Evolutionary conservation across 2,797 vertebrate genomes (phyloP).

Genomic region (Pristis pectinata): DNA sequence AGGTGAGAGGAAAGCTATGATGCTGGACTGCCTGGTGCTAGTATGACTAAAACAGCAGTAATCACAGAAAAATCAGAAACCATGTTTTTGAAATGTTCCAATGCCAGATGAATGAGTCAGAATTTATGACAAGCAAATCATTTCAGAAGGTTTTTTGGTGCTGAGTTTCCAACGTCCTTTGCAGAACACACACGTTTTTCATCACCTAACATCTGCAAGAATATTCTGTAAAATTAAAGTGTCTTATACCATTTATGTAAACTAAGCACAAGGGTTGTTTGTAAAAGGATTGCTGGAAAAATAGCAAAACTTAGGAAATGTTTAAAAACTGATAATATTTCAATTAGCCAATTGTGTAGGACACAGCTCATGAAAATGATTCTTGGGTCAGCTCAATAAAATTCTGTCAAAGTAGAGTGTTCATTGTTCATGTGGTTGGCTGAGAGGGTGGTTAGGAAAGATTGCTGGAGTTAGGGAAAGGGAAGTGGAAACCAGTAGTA

Average conservation of each 20-base stretch:
- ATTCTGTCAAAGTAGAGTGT: neutral
- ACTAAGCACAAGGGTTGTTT: conserved; percentile 30
- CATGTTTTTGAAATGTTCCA: conserved; percentile 38
- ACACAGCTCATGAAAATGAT: conserved; percentile 26
- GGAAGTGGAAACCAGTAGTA: neutral
- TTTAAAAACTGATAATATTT: conserved; percentile 34
- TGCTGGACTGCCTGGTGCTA: conserved; percentile 23
- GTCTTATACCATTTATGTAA: conserved; percentile 23
- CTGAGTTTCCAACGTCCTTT: conserved; percentile 31
- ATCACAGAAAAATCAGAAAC: conserved; percentile 36
- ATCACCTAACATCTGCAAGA: conserved; percentile 37
- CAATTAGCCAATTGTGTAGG: conserved; percentile 27
- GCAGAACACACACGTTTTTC: conserved; percentile 37
- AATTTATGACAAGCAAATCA: conserved; percentile 37
- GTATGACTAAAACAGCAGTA: conserved; percentile 37
- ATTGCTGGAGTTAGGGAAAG: conserved; percentile 1
- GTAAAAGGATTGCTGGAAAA: conserved; percentile 31
- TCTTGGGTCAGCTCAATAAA: conserved; percentile 1
- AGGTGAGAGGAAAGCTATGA: conserved; percentile 36
- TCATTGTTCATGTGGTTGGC: neutral
- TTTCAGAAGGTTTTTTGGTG: conserved; percentile 31
- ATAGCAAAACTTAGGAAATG: conserved; percentile 14
- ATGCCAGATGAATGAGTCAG: conserved; percentile 38
- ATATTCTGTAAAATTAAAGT: conserved; percentile 35
- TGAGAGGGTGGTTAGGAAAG: neutral